Evolutionary conservation across 1,140 invertebrate genomes (phyloP).

Genomic region (Sipha flava): DNA sequence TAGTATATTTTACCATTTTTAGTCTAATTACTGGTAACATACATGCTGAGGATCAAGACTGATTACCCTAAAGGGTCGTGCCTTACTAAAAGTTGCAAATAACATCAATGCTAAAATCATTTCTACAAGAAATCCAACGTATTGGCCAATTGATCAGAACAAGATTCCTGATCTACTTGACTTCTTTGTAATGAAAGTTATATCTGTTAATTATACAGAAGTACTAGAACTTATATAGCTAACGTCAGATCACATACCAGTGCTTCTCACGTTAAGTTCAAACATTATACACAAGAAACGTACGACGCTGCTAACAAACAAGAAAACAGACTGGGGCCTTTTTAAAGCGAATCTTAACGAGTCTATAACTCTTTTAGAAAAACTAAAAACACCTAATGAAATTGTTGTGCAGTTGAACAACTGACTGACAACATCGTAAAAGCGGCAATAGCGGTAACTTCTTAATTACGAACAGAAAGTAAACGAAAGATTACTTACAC

Average conservation of each 20-base stretch:
- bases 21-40: no score
- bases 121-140: slow-evolving; percentile 43
- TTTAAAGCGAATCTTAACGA: neutral
- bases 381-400: no score
- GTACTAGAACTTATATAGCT: slow-evolving; percentile 28
- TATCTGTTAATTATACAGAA: slow-evolving; percentile 36
- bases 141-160: slow-evolving; percentile 42
- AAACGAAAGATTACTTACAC: no score
- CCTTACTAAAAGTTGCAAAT: slow-evolving; percentile 40
- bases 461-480: no score
- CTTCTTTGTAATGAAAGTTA: slow-evolving; percentile 40
- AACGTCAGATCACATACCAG: slow-evolving; percentile 38
- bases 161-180: slow-evolving; percentile 43
- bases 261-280: slow-evolving; percentile 3
- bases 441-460: no score
- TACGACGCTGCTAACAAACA: neutral
- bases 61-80: slow-evolving; percentile 38
- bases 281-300: neutral
- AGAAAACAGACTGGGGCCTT: neutral
- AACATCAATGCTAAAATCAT: slow-evolving; percentile 36
- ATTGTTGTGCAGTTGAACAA: no score
- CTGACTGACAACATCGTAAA: no score
- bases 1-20: no score
- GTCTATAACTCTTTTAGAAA: neutral
- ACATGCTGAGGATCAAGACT: slow-evolving; percentile 39